Conservation (phyloP, 2,797 vertebrate species). For the Helostoma temminkii region DNA sequence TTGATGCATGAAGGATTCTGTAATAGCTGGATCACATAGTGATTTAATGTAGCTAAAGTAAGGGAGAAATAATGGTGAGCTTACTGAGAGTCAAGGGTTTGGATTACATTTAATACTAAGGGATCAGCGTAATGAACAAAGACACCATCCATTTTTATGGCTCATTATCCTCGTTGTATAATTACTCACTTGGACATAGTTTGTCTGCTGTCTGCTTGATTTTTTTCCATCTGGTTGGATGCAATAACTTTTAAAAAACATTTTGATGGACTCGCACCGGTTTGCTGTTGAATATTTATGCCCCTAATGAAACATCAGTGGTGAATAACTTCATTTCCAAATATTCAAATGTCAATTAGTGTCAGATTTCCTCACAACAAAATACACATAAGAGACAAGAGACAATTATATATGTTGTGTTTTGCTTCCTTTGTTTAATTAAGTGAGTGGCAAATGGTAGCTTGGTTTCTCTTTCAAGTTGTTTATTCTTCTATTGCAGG, state of each 20-base stretch:
- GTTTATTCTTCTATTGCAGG: constrained; percentile 21
- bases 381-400: constrained; percentile 49
- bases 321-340: constrained; percentile 31
- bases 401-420: constrained; percentile 27
- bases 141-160: constrained; percentile 71
- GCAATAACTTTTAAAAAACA: constrained; percentile 25
- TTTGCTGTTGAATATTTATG: constrained; percentile 34
- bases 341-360: constrained; percentile 18
- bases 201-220: constrained; percentile 44
- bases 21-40: constrained; percentile 54
- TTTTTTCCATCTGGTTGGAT: constrained; percentile 49
- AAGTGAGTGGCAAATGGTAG: constrained; percentile 21
- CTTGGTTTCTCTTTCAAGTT: constrained; percentile 10
- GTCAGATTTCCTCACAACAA: constrained; percentile 17
- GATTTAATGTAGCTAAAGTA: constrained; percentile 71
- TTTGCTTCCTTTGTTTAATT: constrained; percentile 47
- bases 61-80: constrained; percentile 59
- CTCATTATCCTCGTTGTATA: constrained; percentile 71
- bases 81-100: constrained; percentile 63
- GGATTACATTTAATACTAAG: constrained; percentile 75
- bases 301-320: constrained; percentile 39
- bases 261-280: constrained; percentile 26
- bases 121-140: constrained; percentile 74
- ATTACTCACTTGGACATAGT: constrained; percentile 61
- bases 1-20: constrained; percentile 55